Evolutionary conservation across 2,797 vertebrate species (phyloP), one percentile per base, ranked within the genome.

Genomic region (Anolis apletophallus): DNA sequence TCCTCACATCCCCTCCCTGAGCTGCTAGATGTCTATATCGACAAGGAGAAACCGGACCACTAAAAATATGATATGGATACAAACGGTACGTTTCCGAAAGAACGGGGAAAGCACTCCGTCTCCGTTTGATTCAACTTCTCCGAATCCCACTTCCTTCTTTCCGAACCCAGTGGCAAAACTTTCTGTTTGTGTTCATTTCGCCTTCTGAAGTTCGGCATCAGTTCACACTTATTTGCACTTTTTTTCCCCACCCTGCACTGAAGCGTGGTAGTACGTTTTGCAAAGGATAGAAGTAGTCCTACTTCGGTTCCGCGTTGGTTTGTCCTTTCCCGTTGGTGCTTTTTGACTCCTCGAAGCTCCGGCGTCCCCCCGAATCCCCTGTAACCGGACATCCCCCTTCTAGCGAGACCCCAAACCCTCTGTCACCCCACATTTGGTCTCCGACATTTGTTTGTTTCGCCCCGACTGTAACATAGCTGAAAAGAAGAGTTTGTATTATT

Each of bases 401-500:
- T 46, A 46, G 46, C 5, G 7, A 5, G 3, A 46, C 46, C 46
- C 46, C 4, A 46, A 46, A 46, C 88, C 92, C 89, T 90, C 91
- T 91, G 90, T 91, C 89, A 85, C 92, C 90, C 11, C 23, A 4
- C 46, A 29, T 36, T 90, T 88, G 91, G 94, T 92, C 95, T 94
- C 95, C 95, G 94, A 95, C 96, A 94, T 94, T 96, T 95, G 94
- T 96, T 71, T 17, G 32, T 72, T 72, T 72, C 5, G 5, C 23
- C 19, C 32, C 40, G 7, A 40, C 94, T 96, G 96, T 96, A 96
- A 95, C 95, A 96, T 96, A 96, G 95, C 96, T 96, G 96, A 95
- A 96, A 95, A 96, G 91, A 95, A 97, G 95, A 96, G 95, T 96
- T 96, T 95, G 95, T 96, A 95, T 96, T 96, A 96, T 96, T 96